Evolutionary conservation across 1,140 invertebrate species (phyloP).

Genomic region (Drosophila sp.): DNA sequence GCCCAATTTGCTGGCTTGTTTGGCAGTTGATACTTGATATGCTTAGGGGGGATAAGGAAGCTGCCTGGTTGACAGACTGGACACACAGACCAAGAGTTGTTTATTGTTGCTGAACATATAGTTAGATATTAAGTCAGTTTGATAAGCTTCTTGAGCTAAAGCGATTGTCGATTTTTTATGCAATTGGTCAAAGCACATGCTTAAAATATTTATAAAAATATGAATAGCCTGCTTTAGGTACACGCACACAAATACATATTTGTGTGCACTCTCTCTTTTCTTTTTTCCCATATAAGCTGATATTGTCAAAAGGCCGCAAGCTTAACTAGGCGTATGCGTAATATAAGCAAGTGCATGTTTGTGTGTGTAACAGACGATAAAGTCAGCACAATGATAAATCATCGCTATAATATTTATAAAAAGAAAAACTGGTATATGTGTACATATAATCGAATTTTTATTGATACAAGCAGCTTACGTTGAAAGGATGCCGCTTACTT

Average conservation of each 20-base stretch:
- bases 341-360: constrained; percentile 43
- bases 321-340: constrained; percentile 74
- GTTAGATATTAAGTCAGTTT: constrained; percentile 33
- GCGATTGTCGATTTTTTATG: constrained; percentile 18
- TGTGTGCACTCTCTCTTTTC: background rate
- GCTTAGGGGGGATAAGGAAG: constrained; percentile 37
- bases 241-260: background rate
- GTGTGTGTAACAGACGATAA: constrained; percentile 55
- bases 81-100: constrained; percentile 23
- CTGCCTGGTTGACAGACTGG: constrained; percentile 13
- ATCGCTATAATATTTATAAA: constrained; percentile 65
- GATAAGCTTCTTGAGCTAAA: constrained; percentile 75
- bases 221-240: constrained; percentile 38
- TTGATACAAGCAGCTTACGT: constrained; percentile 83
- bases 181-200: constrained; percentile 45
- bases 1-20: constrained; percentile 77
- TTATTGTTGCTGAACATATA: constrained; percentile 5
- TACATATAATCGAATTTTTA: constrained; percentile 82
- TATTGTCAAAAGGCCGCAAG: constrained; percentile 56
- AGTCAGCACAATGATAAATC: constrained; percentile 80
- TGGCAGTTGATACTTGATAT: constrained; percentile 77
- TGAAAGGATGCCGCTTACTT: constrained; percentile 65
- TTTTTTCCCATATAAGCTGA: constrained; percentile 54
- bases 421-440: constrained; percentile 26
- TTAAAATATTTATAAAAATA: constrained; percentile 83